phyloP scores from a whole-genome alignment of 2,113 vertebrate genomes.

The Pelmatolapia mariae region DNA sequence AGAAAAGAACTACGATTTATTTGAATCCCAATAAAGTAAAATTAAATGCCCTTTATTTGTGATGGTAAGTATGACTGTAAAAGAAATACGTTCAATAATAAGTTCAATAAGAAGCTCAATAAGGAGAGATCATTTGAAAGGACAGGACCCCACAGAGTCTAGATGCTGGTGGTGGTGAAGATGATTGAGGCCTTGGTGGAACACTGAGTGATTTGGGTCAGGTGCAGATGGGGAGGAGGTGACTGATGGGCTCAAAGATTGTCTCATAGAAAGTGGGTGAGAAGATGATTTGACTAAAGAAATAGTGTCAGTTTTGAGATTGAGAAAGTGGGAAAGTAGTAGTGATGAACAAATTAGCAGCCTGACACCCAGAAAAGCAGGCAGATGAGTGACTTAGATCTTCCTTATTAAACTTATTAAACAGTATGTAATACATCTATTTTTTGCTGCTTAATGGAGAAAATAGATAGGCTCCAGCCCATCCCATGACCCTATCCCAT shows the following conservation, averaged over 20 bases:
- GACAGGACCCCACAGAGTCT: not conserved
- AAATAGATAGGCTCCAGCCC: not conserved
- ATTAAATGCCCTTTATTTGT: not conserved
- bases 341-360: not conserved
- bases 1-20: not conserved
- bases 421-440: not conserved
- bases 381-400: not conserved
- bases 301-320: not conserved
- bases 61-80: not conserved
- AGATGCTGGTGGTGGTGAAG: not conserved
- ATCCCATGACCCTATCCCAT: not conserved
- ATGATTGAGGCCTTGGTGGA: not conserved
- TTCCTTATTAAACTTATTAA: not conserved
- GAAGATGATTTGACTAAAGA: not conserved
- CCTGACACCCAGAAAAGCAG: not conserved
- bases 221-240: not conserved
- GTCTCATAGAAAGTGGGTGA: not conserved
- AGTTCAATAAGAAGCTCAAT: not conserved
- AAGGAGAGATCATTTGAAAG: not conserved
- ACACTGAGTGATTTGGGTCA: not conserved
- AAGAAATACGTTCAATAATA: not conserved
- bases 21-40: rapidly evolving
- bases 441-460: rapidly evolving
- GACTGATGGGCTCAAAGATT: not conserved
- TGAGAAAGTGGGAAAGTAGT: not conserved